Conservation (phyloP, 2,888 invertebrate species). For the Lutraria lutraria region DNA sequence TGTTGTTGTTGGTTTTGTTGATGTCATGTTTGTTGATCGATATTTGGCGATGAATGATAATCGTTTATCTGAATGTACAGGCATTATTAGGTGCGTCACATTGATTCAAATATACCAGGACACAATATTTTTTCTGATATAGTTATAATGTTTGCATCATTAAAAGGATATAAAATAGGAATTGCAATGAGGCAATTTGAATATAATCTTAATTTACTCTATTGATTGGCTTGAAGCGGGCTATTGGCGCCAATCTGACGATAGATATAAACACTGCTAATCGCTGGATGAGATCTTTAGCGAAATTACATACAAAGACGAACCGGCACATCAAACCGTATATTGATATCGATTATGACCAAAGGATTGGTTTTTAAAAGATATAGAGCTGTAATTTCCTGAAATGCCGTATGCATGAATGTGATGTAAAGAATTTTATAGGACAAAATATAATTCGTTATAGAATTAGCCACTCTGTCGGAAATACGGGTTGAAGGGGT, state of each 20-base stretch:
- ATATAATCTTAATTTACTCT: background rate
- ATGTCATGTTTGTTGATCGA: too few species aligned
- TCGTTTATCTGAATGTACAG: background rate
- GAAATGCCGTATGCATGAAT: background rate
- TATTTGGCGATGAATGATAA: background rate
- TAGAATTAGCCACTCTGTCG: background rate
- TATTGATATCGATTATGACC: constrained; percentile 7
- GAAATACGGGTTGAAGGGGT: too few species aligned
- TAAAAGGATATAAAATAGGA: background rate
- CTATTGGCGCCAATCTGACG: constrained; percentile 9
- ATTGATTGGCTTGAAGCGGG: background rate
- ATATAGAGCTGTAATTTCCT: constrained; percentile 4
- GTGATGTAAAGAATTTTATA: background rate
- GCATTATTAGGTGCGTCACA: background rate
- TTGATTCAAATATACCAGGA: background rate
- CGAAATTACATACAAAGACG: constrained; percentile 10
- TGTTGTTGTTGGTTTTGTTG: too few species aligned
- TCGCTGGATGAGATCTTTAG: background rate
- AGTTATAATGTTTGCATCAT: background rate
- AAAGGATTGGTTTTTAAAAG: constrained; percentile 4
- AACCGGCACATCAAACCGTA: background rate
- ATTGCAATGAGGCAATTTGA: background rate
- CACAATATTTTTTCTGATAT: background rate
- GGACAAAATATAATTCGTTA: background rate
- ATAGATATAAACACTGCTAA: constrained; percentile 1